A percentile compares a stretch with the other conserved stretches of the same genome.
Conservation (phyloP, 2,113 vertebrate genomes). For the Progne subis region DNA sequence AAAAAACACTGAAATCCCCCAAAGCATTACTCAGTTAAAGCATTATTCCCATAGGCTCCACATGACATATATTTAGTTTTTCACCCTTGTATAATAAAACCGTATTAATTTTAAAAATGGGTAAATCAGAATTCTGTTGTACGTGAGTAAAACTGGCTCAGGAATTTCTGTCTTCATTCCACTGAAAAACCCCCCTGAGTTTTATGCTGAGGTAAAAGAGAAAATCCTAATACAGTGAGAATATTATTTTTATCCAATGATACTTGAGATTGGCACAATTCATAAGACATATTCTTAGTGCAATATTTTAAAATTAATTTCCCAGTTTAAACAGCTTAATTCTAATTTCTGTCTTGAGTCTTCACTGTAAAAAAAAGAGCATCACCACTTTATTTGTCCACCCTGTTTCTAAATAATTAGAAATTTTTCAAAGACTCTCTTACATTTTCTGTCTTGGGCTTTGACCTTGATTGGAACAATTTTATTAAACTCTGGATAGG, state of each 20-base stretch:
- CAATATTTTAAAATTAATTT: background rate
- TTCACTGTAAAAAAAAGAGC: background rate
- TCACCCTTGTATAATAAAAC: background rate
- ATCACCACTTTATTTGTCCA: background rate
- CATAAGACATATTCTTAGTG: background rate
- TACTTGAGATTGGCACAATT: background rate
- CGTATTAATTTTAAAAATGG: background rate
- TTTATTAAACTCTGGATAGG: background rate
- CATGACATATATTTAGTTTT: background rate
- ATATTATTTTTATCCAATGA: background rate
- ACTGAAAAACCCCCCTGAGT: fast-evolving
- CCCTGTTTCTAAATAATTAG: background rate
- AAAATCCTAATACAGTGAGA: background rate
- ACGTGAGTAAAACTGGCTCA: background rate
- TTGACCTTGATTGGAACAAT: background rate
- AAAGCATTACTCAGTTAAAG: background rate
- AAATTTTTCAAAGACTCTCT: background rate
- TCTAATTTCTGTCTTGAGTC: background rate
- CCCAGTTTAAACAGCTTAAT: background rate
- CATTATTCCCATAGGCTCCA: background rate
- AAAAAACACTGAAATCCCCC: background rate
- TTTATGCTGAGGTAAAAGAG: background rate
- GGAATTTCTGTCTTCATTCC: background rate
- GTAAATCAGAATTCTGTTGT: background rate
- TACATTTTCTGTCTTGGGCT: background rate